Base-by-base conservation (phyloP, 2,113 vertebrate genomes). In the Mormyrus lacerda region DNA sequence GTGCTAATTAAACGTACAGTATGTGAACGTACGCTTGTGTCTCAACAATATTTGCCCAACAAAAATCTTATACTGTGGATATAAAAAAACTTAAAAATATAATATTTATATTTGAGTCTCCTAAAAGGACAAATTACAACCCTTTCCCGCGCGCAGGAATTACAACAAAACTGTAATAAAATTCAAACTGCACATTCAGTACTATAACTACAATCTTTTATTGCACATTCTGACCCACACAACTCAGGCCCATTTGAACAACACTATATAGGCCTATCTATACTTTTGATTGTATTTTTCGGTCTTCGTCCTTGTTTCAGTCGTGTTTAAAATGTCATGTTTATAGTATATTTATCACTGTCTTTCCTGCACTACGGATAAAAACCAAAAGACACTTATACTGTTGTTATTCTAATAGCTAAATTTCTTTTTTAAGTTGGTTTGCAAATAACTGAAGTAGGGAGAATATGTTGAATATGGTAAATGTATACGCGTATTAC, bases 1-100 rank as follows among this genome's bases (percentile, higher is more conserved):
- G 47, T 79, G n/a, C 61, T 82, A 82, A 89, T 53, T 89, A 89
- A 89, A 83, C 17, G 9, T 4, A 48, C 21, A 85, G 44, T 11
- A 10, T 50, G 47, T 47, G 47, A 79, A 79, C 5, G n/a, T n/a
- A 47, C 4, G 9, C 3, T 47, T 45, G 48, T 27, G 51, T 44
- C 55, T 85, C 55, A 61, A n/a, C 55, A 61, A 61, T n/a, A 7
- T 61, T n/a, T 89, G 42, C 0, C 45, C 55, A 61, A 89, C n/a
- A 73, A 39, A 21, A 85, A 50, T 73, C 27, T 86, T n/a, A 35
- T 31, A 27, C 27, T 11, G 9, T 69, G 61, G 61, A 69, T 69
- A 4, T 58, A 24, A 11, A 82, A 69, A 51, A 35, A 69, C n/a
- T 45, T 1, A 2, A 73, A 47, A 27, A 24, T 45, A 61, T n/a